Evolutionary conservation across 2,888 invertebrate species (phyloP), one percentile per base, ranked within the genome.

Genomic region (Odontocerum albicorne): DNA sequence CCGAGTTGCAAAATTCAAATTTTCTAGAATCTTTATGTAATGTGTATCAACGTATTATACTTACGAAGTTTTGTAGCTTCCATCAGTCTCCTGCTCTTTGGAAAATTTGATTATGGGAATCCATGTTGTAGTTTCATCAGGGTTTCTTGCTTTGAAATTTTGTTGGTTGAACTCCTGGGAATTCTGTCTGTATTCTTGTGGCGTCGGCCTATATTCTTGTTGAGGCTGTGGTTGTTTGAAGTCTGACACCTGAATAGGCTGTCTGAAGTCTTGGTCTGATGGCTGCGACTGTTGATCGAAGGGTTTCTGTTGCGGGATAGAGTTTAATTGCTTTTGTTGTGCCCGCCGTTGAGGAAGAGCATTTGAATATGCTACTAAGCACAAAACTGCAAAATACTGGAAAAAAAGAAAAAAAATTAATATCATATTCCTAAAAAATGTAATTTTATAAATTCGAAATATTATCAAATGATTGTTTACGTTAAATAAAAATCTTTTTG

Each of bases 51-150:
- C n/a, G n/a, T n/a, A n/a, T n/a, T n/a, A n/a, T n/a, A 76, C 82
- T 78, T 75, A 87, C 88, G 87, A 71, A 55, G 90, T 85, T 72
- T 88, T 89, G 71, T 91, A 91, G 67, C 89, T 90, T 65, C 91
- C 91, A 72, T 90, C 90, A 62, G 83, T 85, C 61, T 87, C 88
- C 67, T 91, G 90, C 68, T 90, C 88, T 67, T 91, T 90, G 66
- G 90, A 88, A 70, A 89, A 90, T 63, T 83, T 80, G 58, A 91
- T 81, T 67, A 91, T 91, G 13, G 91, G 91, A 64, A 91, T 87
- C 70, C 75, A 85, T n/a, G 90, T 90, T 57, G 88, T 86, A 13
- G 83, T 81, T 35, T 82, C 82, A 49, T 74, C 62, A 16, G 70
- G 68, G n/a, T 70, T 70, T 66, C 73, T 71, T 49, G 68, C 68